Base-by-base conservation (phyloP, 2,888 invertebrate species). In the Euproctis similis region DNA sequence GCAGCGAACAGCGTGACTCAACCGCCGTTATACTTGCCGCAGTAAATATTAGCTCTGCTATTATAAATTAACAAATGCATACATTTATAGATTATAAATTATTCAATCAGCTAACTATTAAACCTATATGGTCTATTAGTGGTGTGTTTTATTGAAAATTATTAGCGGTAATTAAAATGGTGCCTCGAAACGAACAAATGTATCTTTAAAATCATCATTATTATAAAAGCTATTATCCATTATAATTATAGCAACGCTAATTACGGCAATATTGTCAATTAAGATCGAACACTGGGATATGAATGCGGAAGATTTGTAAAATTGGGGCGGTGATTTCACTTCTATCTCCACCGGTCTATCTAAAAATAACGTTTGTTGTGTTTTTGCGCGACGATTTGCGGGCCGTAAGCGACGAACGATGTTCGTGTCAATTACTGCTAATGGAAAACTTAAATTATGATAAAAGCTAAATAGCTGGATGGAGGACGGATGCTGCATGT, bases 371-470 rank as follows among this genome's bases (percentile, higher is more conserved):
- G 75, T 73, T 77, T 64, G 69, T 59, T 56, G 64, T 62, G 69
- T 59, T 55, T 64, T 62, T 58, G 49, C 64, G 70, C 70, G 14
- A 14, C 14, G 14, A 14, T 14, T 68, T 66, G 66, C 67, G 69
- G 59, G 57, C 70, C 55, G 73, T 80, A 81, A 84, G 82, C 78
- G 84, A 77, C 66, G 74, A 82, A 84, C 80, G 81, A 69, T 84
- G 82, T 84, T 78, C 77, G 66, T 71, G 82, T 84, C 84, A 84
- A 84, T 82, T 81, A 82, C 64, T 59, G 70, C 77, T 82, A 82
- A 84, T 84, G 84, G 81, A 80, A 77, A 81, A 84, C 81, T 82
- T 82, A 80, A 84, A 84, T 81, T 84, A 82, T 84, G 81, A 81
- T 82, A 81, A 82, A 82, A 84, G 81, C 80, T 65, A 64, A 75